Base-by-base conservation (phyloP, 2,797 vertebrate species). In the Sternotherus odoratus region DNA sequence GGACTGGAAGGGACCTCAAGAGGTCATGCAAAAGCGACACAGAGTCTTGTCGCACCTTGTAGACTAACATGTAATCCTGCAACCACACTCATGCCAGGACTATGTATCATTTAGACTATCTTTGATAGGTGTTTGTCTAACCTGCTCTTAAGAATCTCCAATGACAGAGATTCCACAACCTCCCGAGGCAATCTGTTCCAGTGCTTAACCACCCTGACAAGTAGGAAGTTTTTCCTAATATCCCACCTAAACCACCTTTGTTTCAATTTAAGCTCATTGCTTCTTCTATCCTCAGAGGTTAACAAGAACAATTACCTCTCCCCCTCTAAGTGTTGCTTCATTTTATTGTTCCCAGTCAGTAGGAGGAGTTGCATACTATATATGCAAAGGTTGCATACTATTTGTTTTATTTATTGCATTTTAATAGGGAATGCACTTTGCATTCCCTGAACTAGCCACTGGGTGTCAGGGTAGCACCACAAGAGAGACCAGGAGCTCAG, bases 401-500 rank as follows among this genome's bases (percentile, higher is more conserved):
- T 43, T 43, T 43, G 46, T 46, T 26, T 15, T 16, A 26, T 46
- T 74, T 66, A 36, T 39, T 69, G 63, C 17, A 69, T 63, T n/a
- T 63, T 56, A 56, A 56, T 12, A n/a, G 13, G 33, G n/a, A 69
- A 69, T 4, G 36, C 66, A 74, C 26, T 90, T 16, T 96, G 95
- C 91, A 90, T 91, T 97, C 89, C 94, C 96, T 86, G 83, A 63
- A 91, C 36, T 57, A 92, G 43, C 95, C 96, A 91, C 89, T 85
- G 94, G 94, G 90, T 96, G 96, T 97, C 97, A 97, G 94, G 89
- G 56, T 79, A 83, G 85, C 84, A 80, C 49, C 16, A 48, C 12
- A 46, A 51, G 21, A 75, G 10, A 53, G n/a, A 53, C 12, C 30
- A 57, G 12, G 33, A 13, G 6, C 26, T 60, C n/a, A 23, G 21